Evolutionary conservation across 2,113 vertebrate species (phyloP).

Genomic region (Trogon surrucura): DNA sequence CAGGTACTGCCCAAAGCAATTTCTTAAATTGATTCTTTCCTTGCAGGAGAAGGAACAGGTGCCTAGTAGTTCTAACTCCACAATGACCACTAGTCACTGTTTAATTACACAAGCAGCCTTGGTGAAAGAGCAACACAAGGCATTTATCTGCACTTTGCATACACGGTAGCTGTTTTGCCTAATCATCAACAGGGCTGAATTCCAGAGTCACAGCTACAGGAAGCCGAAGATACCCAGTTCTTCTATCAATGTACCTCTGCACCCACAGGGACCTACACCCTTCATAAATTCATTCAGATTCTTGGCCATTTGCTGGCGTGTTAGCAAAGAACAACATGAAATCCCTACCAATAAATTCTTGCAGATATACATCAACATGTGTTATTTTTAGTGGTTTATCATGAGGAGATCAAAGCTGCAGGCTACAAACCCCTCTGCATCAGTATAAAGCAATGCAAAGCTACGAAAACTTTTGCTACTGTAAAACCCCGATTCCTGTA

Average conservation of each 20-base stretch:
- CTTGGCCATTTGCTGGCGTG: background rate
- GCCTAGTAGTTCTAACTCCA: background rate
- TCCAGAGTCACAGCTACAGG: background rate
- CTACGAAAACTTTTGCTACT: background rate
- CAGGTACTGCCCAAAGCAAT: background rate
- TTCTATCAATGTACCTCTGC: rapidly evolving
- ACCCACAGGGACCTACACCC: background rate
- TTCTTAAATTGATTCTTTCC: background rate
- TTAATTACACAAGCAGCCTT: background rate
- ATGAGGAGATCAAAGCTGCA: background rate
- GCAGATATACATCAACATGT: background rate
- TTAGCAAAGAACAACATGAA: background rate
- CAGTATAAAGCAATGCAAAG: background rate
- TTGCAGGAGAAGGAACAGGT: background rate
- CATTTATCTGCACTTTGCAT: background rate
- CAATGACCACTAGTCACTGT: background rate
- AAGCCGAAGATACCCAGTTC: background rate
- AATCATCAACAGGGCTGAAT: background rate
- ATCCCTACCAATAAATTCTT: background rate
- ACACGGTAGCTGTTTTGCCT: background rate
- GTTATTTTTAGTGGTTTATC: background rate
- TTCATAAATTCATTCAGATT: background rate
- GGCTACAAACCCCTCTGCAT: background rate
- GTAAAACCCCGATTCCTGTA: background rate
- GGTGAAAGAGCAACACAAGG: background rate